Evolutionary conservation across 2,113 vertebrate species (phyloP).

Genomic region (Xenopus borealis): DNA sequence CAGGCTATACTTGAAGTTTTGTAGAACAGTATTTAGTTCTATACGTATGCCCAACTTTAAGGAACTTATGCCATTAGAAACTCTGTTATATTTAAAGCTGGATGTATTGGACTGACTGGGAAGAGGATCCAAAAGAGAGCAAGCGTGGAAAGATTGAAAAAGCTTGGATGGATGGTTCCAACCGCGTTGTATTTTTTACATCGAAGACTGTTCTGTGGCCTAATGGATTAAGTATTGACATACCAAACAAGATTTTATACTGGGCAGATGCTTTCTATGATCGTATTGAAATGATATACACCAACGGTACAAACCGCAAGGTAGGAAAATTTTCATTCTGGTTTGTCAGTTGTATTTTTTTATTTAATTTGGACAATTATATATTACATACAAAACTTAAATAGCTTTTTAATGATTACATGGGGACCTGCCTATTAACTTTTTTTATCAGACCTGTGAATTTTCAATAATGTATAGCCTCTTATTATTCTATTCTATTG

Average conservation of each 20-base stretch:
- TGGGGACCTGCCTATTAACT: too few relatives aligned
- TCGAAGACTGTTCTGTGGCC: conserved; percentile 95
- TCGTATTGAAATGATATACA: conserved; percentile 89
- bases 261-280: conserved; percentile 98
- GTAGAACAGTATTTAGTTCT: too few relatives aligned
- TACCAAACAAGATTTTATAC: conserved; percentile 85
- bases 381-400: too few relatives aligned
- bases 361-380: too few relatives aligned
- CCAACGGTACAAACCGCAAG: conserved; percentile 86
- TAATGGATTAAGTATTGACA: conserved; percentile 91
- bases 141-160: conserved; percentile 92
- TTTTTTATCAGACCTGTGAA: too few relatives aligned
- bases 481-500: too few relatives aligned
- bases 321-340: conserved; percentile 52
- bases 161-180: conserved; percentile 95
- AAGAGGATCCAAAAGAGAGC: conserved; percentile 93
- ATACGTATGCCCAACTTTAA: too few relatives aligned
- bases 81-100: conserved; percentile 65
- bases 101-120: conserved; percentile 99
- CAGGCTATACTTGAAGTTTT: too few relatives aligned
- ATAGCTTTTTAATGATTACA: too few relatives aligned
- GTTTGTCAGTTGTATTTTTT: not conserved
- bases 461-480: too few relatives aligned
- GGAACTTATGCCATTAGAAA: too few relatives aligned
- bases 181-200: conserved; percentile 86